Evolutionary conservation across 2,113 vertebrate genomes (phyloP), one percentile per base, ranked within the genome.

Genomic region (Rhinolophus ferrumequinum): DNA sequence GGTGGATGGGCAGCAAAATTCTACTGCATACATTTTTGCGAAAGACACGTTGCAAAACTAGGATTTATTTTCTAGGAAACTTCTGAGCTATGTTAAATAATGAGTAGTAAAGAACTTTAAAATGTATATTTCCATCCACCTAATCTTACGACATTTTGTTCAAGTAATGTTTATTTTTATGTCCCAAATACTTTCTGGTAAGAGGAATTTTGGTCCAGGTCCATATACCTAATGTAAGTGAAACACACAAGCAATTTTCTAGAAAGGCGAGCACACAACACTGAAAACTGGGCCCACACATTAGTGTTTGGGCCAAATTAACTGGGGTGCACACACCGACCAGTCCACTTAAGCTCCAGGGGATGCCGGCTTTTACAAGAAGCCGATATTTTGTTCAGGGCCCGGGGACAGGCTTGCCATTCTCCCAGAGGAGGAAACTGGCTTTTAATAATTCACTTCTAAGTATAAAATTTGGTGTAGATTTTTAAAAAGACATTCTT

Each of bases 1-100:
- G 82, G 69, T 2, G 18, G 35, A 44, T 15, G 0, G 22, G 38
- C n/a, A 66, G 92, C 83, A 92, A 98, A 98, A 96, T 82, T 83
- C 87, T 88, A 56, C 35, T 62, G 60, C 0, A 26, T 14, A 0
- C 1, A 44, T 16, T 0, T 83, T 93, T 96, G 67, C 56, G 33
- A 58, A 92, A 35, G 64, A 58, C 52, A 95, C 21, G 44, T 5
- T 77, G 72, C 56, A 67, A 35, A 75, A 11, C 4, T 7, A 33
- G 47, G 26, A 62, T 76, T 76, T 76, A 64, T 72, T 66, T 72
- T 52, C 85, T 81, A 22, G 73, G 88, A 64, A 70, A 84, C 24
- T 47, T 93, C 35, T 50, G 35, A 92, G 70, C 70, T 35, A 33
- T 26, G 41, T 70, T 64, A 76, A 90, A 75, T 52, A 52, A 83